Percentiles rank a stretch among this genome's conserved stretches.
Evolutionary conservation across 1,140 invertebrate genomes (phyloP).

Genomic region (Drosophila arizonae): DNA sequence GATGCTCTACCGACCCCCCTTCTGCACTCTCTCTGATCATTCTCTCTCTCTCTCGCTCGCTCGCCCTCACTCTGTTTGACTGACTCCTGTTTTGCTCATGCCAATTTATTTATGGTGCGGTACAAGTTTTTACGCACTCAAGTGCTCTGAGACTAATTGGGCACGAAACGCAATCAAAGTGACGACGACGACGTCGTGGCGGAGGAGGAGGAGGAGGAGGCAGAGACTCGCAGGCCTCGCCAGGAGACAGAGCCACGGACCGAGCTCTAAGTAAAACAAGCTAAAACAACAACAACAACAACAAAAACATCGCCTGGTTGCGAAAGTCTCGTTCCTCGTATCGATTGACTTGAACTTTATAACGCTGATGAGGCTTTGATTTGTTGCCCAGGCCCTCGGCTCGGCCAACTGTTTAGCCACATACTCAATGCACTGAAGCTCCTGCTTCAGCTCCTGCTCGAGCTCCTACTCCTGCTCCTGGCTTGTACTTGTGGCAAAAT

Average conservation of each 20-base stretch:
- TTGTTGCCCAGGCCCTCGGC: conserved; percentile 44
- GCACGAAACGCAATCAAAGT: conserved; percentile 82
- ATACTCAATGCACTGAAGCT: background rate
- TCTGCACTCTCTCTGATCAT: background rate
- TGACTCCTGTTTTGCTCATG: conserved; percentile 76
- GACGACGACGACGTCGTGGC: conserved; percentile 54
- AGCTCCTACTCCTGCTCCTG: background rate
- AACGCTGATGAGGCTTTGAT: conserved; percentile 76
- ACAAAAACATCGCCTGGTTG: too few relatives aligned
- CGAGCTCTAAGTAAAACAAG: too few relatives aligned
- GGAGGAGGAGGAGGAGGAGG: background rate
- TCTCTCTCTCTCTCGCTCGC: conserved; percentile 8
- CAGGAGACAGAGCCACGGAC: conserved; percentile 1
- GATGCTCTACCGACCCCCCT: background rate
- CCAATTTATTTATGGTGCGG: conserved; percentile 82
- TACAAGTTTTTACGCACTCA: conserved; percentile 82
- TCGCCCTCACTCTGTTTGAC: conserved; percentile 15
- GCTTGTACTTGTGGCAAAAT: conserved; percentile 56
- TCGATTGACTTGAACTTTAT: conserved; percentile 77
- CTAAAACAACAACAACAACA: too few relatives aligned
- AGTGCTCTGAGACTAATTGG: conserved; percentile 82
- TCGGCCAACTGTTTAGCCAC: conserved; percentile 16
- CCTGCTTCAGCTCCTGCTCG: background rate
- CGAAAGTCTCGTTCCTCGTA: conserved; percentile 36
- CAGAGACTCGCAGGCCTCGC: background rate